Percentiles rank a stretch among this genome's conserved stretches.
Conservation (phyloP, 2,797 vertebrate genomes). For the Tachyglossus aculeatus region DNA sequence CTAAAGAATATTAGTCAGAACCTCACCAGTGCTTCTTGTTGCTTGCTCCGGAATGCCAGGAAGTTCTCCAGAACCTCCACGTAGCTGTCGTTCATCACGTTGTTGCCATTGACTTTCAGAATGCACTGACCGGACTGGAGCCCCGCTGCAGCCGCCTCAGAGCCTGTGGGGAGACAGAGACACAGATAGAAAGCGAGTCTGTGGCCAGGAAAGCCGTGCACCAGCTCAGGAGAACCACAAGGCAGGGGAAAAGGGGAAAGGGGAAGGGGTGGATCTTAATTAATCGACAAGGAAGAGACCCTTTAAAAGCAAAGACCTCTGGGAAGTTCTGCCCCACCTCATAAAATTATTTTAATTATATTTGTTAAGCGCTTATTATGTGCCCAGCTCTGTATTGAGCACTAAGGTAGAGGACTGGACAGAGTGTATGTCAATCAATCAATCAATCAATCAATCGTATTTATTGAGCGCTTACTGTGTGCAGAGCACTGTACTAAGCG, state of each 20-base stretch:
- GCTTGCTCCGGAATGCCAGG: slow-evolving; percentile 80
- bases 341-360: too few species aligned
- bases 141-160: slow-evolving; percentile 84
- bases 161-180: slow-evolving; percentile 75
- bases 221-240: too few species aligned
- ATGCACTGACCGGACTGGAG: slow-evolving; percentile 94
- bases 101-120: slow-evolving; percentile 92
- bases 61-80: slow-evolving; percentile 93
- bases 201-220: not conserved
- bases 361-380: too few species aligned
- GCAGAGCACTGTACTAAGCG: too few species aligned
- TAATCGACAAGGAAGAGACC: not conserved
- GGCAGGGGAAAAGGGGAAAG: not conserved
- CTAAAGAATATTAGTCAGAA: too few species aligned
- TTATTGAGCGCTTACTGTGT: too few species aligned
- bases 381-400: too few species aligned
- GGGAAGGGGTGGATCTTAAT: too few species aligned
- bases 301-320: not conserved
- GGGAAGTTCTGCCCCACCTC: not conserved
- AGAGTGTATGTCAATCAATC: too few species aligned
- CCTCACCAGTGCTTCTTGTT: slow-evolving; percentile 84
- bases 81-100: slow-evolving; percentile 77
- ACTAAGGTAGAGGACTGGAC: too few species aligned
- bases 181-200: not conserved
- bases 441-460: too few species aligned